A percentile compares a stretch with the other conserved stretches of the same genome.
Evolutionary conservation across 1,140 invertebrate genomes (phyloP).

Genomic region (Eriocheir sinensis): DNA sequence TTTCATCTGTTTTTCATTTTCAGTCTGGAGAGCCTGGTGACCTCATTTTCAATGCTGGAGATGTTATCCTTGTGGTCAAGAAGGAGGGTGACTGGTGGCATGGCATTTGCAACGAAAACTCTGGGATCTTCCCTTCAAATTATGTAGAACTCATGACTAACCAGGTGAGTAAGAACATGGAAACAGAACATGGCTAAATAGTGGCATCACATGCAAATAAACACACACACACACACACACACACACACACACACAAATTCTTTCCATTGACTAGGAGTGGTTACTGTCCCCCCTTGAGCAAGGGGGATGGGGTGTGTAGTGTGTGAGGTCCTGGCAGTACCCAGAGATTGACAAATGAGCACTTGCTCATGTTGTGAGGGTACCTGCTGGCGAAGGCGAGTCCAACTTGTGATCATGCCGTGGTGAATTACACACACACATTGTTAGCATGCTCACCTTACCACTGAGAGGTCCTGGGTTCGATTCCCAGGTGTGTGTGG

Average conservation of each 20-base stretch:
- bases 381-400: too few relatives aligned
- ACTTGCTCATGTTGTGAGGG: too few relatives aligned
- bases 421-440: too few relatives aligned
- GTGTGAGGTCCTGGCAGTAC: too few relatives aligned
- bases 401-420: too few relatives aligned
- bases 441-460: not conserved
- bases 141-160: constrained; percentile 86
- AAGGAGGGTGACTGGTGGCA: constrained; percentile 99
- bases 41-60: constrained; percentile 94
- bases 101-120: constrained; percentile 91
- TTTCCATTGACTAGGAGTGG: too few relatives aligned
- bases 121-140: constrained; percentile 97
- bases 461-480: not conserved
- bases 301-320: too few relatives aligned
- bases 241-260: not conserved
- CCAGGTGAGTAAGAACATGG: constrained; percentile 64
- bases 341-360: too few relatives aligned
- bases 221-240: too few relatives aligned
- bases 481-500: too few relatives aligned
- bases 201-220: too few relatives aligned
- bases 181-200: not conserved
- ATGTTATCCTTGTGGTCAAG: constrained; percentile 92
- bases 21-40: constrained; percentile 94
- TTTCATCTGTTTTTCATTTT: not conserved
- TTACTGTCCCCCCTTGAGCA: too few relatives aligned